Base-by-base conservation (phyloP, 2,888 invertebrate genomes). In the Asteroscopus sphinx region DNA sequence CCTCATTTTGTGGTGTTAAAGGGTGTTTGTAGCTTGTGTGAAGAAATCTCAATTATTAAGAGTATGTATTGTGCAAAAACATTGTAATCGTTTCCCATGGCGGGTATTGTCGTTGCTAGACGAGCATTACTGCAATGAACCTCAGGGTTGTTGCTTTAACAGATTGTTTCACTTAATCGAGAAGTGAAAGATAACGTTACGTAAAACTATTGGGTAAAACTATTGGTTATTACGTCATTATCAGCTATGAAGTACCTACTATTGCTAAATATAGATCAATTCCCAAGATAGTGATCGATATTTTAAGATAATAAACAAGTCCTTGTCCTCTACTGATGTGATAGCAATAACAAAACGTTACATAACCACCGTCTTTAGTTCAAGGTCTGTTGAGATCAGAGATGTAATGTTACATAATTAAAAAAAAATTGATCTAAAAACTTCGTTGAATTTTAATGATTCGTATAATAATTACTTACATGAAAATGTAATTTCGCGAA, bases 71-170 rank as follows among this genome's bases (percentile, higher is more conserved):
- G 74, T 75, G 76, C 59, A 76, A 73, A 77, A 74, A 76, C 63
- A 67, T 57, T 75, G 68, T 75, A 64, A 76, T 69, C 63, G 51
- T 53, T 77, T 78, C 77, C 75, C 78, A 77, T 76, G 63, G 65
- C 62, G 66, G 53, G 64, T 69, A 73, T 76, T 76, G 71, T 73
- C 63, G 56, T 42, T 47, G 52, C 51, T 52, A 68, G 49, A 63
- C 68, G 48, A 58, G 64, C 54, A 62, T 71, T 73, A 65, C 60
- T 45, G 55, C 42, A 25, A 16, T 44, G 39, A 51, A 42, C 45
- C 21, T 12, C 48, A 73, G 73, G 73, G 73, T 26, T 68, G 58
- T 15, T 55, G 47, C 41, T 47, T 9, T 28, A 9, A 6, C 35
- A 7, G 15, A 32, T 15, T 28, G n/a, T 26, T 44, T 17, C n/a